phyloP scores from a whole-genome alignment of 30 jellyfish, hydroid and myxozoan genomes.

The Pseudorhiza aurosa region DNA sequence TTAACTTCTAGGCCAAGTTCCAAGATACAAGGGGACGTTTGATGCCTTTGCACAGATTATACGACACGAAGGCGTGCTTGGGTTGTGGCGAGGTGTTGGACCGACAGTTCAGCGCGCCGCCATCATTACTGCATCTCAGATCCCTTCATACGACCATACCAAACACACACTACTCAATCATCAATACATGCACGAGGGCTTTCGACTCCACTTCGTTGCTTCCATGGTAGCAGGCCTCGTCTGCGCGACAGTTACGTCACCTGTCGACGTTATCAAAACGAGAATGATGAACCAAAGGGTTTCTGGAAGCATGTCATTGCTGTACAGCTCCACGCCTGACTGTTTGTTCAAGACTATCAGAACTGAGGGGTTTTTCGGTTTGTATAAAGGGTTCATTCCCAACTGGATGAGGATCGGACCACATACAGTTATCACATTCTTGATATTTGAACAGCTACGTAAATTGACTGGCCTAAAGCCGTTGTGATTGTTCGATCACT shows the following conservation, averaged over 20 bases:
- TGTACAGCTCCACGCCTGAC: constrained; percentile 69
- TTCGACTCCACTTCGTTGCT: constrained; percentile 68
- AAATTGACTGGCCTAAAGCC: constrained; percentile 75
- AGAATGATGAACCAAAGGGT: constrained; percentile 80
- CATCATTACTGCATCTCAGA: constrained; percentile 81
- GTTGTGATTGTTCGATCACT: constrained; percentile 7
- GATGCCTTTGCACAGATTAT: constrained; percentile 71
- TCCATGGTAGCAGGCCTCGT: constrained; percentile 89
- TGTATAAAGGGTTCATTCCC: constrained; percentile 87
- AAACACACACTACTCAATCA: constrained; percentile 60
- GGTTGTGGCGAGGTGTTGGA: constrained; percentile 88
- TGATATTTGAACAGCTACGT: constrained; percentile 82
- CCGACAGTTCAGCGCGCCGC: constrained; percentile 94
- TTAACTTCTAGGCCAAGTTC: constrained; percentile 70
- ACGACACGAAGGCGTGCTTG: constrained; percentile 72
- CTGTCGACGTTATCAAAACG: constrained; percentile 91
- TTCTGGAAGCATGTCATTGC: not conserved
- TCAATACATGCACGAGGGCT: constrained; percentile 89
- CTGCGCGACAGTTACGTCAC: constrained; percentile 89
- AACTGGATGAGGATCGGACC: constrained; percentile 95
- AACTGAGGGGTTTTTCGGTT: constrained; percentile 77
- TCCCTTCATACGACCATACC: constrained; percentile 85
- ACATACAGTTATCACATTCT: constrained; percentile 79
- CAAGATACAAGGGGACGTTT: constrained; percentile 73
- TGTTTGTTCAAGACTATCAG: constrained; percentile 45